A percentile compares a stretch with the other conserved stretches of the same genome.
These are phyloP conservation scores for Triplophysa dalaica DNA, from an alignment of 2,113 vertebrate species.

Conservation along the genomic window DNA sequence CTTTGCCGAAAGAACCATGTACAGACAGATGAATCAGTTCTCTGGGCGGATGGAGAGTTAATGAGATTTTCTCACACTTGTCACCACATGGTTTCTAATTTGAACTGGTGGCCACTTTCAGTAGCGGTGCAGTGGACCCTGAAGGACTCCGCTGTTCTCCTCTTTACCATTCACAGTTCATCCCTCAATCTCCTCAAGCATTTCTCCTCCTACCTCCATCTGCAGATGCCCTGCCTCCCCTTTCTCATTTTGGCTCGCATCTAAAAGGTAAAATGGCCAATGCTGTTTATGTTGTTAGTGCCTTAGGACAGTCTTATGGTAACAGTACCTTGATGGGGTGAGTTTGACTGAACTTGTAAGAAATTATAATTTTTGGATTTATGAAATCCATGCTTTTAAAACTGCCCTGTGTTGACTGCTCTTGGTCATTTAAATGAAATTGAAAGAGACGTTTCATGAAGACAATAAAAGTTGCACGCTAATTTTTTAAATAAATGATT, in stretches of 20 bases:
- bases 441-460: no score
- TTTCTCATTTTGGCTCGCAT: neutral
- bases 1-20: conserved; percentile 21
- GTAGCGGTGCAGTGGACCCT: conserved; percentile 41
- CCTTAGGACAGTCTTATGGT: no score
- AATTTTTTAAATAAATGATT: no score
- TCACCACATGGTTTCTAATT: conserved; percentile 40
- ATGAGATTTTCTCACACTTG: conserved; percentile 49
- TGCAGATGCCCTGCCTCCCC: neutral
- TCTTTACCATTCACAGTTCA: neutral
- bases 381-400: no score
- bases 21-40: conserved; percentile 35
- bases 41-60: conserved; percentile 39
- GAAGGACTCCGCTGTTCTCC: conserved; percentile 36
- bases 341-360: no score
- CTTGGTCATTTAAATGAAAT: no score
- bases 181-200: conserved; percentile 22
- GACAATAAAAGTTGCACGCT: no score
- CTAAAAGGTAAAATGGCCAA: no score
- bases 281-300: no score
- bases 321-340: no score
- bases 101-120: conserved; percentile 43
- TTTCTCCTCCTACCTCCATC: conserved; percentile 8
- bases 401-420: no score
- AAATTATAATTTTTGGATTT: no score